Evolutionary conservation across 1,140 invertebrate genomes (phyloP), one percentile per base, ranked within the genome.

Genomic region (Trichonephila inaurata): DNA sequence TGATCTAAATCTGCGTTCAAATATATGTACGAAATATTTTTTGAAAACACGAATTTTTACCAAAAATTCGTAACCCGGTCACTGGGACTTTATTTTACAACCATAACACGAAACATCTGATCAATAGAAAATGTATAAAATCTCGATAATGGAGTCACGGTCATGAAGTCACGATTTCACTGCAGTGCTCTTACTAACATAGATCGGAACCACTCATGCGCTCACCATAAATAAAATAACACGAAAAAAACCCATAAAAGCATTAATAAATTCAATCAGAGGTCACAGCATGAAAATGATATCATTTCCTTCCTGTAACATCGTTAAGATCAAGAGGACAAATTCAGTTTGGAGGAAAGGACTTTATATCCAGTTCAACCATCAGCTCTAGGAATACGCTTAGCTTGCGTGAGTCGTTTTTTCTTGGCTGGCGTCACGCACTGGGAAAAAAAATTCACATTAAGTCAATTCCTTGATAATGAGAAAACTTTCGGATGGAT

Each of bases 161-260:
- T 33, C 33, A 77, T 77, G 28, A 28, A 33, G 72, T 33, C 72
- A 33, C 72, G 72, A 18, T 77, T 77, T 77, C 72, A 77, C 72
- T 77, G 72, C 33, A 64, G 62, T 51, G 5, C 51, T 51, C 10
- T 51, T 16, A 77, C 72, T 77, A 28, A 77, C 72, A 77, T 14
- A 77, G 28, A 33, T 12, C 6, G 28, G 16, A 28, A 28, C 33
- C 14, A 40, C 16, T 77, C 72, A 77, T 33, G 24, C 28, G 33
- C 33, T 19, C 28, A 33, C 33, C 18, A 28, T 24, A 69, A 24
- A 19, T 64, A 64, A 19, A 69, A 77, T 28, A 72, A 40, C 18
- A 16, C 6, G 12, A 33, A 77, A 77, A 40, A 40, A 5, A 33
- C 8, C 0, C 72, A 16, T 77, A 40, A 77, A 77, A 77, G 28